A percentile compares a stretch with the other conserved stretches of the same genome.
phyloP scores from a whole-genome alignment of 37 sponge, comb jelly and placozoan genomes.

The Aplysina aerophoba region DNA sequence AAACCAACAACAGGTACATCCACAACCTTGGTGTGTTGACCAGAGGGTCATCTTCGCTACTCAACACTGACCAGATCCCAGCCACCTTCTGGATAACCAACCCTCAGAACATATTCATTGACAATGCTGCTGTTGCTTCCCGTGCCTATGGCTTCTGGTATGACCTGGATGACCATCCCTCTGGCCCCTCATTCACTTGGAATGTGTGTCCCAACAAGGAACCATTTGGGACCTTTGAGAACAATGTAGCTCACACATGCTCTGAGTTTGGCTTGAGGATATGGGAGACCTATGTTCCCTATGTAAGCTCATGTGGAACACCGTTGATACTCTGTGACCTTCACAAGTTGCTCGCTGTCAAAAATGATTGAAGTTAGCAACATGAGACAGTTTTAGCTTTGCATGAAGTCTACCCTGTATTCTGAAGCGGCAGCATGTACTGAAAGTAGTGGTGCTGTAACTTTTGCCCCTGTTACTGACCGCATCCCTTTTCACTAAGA shows the following conservation, averaged over 20 bases:
- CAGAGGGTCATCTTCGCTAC: conserved; percentile 82
- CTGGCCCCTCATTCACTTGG: conserved; percentile 77
- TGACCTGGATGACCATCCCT: conserved; percentile 78
- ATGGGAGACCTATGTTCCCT: conserved; percentile 81
- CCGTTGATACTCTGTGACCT: too few relatives aligned
- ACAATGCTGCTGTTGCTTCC: conserved; percentile 87
- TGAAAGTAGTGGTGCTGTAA: too few relatives aligned
- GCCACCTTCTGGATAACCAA: conserved; percentile 93
- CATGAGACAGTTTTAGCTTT: too few relatives aligned
- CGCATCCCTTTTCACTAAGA: too few relatives aligned
- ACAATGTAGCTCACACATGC: conserved; percentile 86
- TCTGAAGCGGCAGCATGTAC: too few relatives aligned
- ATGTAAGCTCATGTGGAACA: too few relatives aligned
- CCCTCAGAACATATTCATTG: conserved; percentile 81
- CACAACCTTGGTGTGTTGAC: conserved; percentile 81
- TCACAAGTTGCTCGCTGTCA: too few relatives aligned
- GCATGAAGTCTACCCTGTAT: too few relatives aligned
- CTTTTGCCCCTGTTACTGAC: too few relatives aligned
- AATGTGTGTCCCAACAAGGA: conserved; percentile 79
- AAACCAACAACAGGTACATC: conserved; percentile 73
- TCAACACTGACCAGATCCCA: conserved; percentile 89
- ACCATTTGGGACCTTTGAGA: conserved; percentile 74
- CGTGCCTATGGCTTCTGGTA: conserved; percentile 93
- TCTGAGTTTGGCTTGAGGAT: conserved; percentile 89
- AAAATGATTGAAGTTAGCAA: too few relatives aligned